A percentile compares a stretch with the other conserved stretches of the same genome.
Conservation (phyloP, 1,140 invertebrate genomes). For the Pteromalus puparum region DNA sequence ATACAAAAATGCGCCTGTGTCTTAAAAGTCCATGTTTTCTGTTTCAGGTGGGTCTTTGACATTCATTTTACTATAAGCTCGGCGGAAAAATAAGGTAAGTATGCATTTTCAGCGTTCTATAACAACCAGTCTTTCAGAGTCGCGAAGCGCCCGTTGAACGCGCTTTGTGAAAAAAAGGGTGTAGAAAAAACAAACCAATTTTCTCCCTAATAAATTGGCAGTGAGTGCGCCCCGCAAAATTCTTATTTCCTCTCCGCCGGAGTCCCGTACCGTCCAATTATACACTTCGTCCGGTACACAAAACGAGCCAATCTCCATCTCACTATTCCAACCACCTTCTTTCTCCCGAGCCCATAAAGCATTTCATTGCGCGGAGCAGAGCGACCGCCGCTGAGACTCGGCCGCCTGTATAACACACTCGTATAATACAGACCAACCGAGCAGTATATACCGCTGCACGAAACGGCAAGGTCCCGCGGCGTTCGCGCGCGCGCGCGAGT, state of each 20-base stretch:
- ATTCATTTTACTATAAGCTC: neutral
- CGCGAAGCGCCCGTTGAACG: no score
- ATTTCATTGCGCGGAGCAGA: neutral
- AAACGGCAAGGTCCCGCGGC: neutral
- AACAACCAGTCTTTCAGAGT: no score
- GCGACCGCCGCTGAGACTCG: neutral
- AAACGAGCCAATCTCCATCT: neutral
- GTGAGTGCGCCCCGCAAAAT: neutral
- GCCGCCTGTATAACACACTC: neutral
- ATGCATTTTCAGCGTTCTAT: no score
- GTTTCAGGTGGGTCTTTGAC: slow-evolving; percentile 4
- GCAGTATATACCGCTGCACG: no score
- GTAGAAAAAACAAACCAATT: neutral
- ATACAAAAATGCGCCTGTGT: neutral
- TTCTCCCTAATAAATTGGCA: neutral
- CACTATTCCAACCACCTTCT: neutral
- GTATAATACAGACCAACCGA: no score
- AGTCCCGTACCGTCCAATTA: slow-evolving; percentile 28
- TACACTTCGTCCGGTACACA: slow-evolving; percentile 9
- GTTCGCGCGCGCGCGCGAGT: neutral
- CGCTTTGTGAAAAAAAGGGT: neutral
- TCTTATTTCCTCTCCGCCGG: neutral
- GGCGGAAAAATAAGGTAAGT: no score
- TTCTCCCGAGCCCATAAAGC: slow-evolving; percentile 26
- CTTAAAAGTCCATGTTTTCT: slow-evolving; percentile 2